Evolutionary conservation across 2,888 invertebrate species (phyloP).

Genomic region (Balanococcus diminutus): DNA sequence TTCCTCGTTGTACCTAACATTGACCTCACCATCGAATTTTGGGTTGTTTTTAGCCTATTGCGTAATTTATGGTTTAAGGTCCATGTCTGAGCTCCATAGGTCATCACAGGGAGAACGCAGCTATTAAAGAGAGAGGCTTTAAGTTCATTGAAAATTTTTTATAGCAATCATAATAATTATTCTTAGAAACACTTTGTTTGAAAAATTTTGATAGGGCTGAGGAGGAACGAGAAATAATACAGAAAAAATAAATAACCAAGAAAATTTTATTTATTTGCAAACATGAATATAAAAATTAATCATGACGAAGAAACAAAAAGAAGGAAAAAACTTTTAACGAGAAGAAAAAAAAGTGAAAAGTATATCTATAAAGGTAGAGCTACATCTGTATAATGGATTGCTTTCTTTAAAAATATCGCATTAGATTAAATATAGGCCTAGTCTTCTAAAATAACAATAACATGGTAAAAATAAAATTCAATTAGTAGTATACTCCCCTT

Average conservation of each 20-base stretch:
- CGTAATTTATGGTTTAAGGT: not conserved
- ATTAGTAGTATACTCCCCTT: not conserved
- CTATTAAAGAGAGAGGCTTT: not conserved
- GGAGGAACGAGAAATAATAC: too few species aligned
- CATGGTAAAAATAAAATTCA: slow-evolving; percentile 9
- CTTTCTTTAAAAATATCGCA: slow-evolving; percentile 24
- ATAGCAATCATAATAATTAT: too few species aligned
- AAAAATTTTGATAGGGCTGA: too few species aligned
- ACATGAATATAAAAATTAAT: slow-evolving; percentile 42
- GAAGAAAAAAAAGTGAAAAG: slow-evolving; percentile 33
- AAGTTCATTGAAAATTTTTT: too few species aligned
- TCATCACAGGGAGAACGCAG: not conserved
- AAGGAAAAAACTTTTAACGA: slow-evolving; percentile 10
- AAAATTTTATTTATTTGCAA: slow-evolving; percentile 32
- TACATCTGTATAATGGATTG: slow-evolving; percentile 29
- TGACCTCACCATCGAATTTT: not conserved
- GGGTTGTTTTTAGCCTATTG: not conserved
- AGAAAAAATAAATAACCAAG: not conserved
- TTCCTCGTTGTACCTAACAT: not conserved
- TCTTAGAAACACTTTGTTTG: too few species aligned
- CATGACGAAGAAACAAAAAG: slow-evolving; percentile 22
- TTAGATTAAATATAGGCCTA: slow-evolving; percentile 7
- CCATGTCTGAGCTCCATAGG: not conserved
- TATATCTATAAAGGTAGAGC: not conserved
- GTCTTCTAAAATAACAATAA: slow-evolving; percentile 28